Evolutionary conservation across 92 coral and sea anemone genomes (phyloP), one percentile per base, ranked within the genome.

Genomic region (Anthopleura xanthogrammica): DNA sequence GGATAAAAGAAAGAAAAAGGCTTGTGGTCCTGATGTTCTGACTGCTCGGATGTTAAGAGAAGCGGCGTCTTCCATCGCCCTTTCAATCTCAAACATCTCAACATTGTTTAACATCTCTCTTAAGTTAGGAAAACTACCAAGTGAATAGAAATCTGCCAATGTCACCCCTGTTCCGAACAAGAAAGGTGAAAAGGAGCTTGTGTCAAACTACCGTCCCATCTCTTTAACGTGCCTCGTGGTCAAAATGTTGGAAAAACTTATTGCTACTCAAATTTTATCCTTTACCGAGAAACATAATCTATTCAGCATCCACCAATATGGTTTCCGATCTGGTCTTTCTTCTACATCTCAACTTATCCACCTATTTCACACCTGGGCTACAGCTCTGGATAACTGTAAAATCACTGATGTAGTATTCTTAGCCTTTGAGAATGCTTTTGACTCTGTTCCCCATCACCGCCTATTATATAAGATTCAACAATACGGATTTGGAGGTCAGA

Each of bases 121-220:
- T 24, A 24, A 68, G 16, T 13, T 78, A 39, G 87, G 78, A 16
- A 73, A 72, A 77, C 54, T 82, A 75, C 85, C 85, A 54, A 52
- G 72, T 16, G 85, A 73, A 72, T 82, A 79, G 85, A 82, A 82
- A 73, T 22, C 68, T 46, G 85, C 85, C 19, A 82, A 82, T 20
- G 48, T 81, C 62, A 48, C 72, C 4, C 71, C 75, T 7, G 57
- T 75, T 42, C 75, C 60, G n/a, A n/a, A n/a, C 81, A 76, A 73
- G 74, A 83, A 74, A 65, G 86, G 81, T 40, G 86, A 55, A 36
- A 73, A 83, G 56, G 72, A 54, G 36, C 87, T 83, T 66, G 76
- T 83, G 58, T 81, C 52, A 64, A 43, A 76, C 76, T 58, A 76
- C 40, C 54, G 76, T 74, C 77, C 81, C 5, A 83, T 41, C 41